These are phyloP conservation scores for Malurus melanocephalus DNA, from an alignment of 2,113 vertebrate species.

Conservation along the genomic window DNA sequence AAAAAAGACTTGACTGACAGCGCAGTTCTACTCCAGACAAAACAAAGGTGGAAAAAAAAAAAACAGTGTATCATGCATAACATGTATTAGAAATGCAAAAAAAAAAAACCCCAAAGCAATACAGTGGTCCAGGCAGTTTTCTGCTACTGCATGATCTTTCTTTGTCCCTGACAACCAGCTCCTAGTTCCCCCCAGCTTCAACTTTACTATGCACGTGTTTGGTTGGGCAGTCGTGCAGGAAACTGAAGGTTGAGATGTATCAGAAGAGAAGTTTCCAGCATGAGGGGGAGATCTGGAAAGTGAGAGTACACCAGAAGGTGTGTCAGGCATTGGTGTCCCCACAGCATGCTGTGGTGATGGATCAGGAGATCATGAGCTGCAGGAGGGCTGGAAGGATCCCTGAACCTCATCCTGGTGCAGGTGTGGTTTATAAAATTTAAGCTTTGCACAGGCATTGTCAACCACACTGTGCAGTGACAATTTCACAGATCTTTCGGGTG, in stretches of 20 bases:
- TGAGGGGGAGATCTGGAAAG: not conserved
- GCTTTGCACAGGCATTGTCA: not conserved
- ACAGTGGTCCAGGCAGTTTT: not conserved
- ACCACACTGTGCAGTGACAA: not conserved
- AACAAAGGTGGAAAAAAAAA: not conserved
- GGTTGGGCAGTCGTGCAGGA: not conserved
- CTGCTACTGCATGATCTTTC: not conserved
- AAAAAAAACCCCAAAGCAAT: not conserved
- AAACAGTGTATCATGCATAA: not conserved
- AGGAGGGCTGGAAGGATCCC: not conserved
- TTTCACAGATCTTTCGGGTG: not conserved
- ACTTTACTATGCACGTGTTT: fast-evolving
- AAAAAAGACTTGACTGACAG: slow-evolving; percentile 7
- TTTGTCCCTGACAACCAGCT: not conserved
- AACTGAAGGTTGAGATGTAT: not conserved
- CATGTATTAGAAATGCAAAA: not conserved
- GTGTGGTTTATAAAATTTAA: not conserved
- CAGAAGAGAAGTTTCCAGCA: not conserved
- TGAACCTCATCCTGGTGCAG: fast-evolving
- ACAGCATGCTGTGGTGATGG: not conserved
- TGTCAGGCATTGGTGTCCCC: not conserved
- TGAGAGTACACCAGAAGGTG: not conserved
- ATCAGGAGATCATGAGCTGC: not conserved
- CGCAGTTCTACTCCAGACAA: not conserved
- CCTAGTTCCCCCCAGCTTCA: not conserved